Conservation (phyloP, 2,888 invertebrate species). For the Andrena praecox region DNA sequence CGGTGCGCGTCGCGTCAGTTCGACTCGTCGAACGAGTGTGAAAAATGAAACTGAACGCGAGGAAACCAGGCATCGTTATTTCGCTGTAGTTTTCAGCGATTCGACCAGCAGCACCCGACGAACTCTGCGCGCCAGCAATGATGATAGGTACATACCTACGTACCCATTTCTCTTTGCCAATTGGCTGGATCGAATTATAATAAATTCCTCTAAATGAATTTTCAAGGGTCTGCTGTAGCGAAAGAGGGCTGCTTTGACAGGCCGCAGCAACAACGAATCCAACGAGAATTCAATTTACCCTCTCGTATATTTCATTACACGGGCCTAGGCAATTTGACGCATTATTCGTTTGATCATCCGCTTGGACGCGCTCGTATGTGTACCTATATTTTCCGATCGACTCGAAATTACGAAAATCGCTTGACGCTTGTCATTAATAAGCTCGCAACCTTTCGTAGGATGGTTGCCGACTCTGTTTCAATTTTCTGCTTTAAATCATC, state of each 20-base stretch:
- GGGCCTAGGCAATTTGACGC: slow-evolving; percentile 13
- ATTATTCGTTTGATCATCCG: slow-evolving; percentile 21
- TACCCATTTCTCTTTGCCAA: not conserved
- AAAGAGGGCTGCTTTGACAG: slow-evolving; percentile 3
- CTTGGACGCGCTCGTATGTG: not conserved
- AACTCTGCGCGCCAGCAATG: not conserved
- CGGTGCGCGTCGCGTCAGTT: slow-evolving; percentile 5
- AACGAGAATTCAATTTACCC: slow-evolving; percentile 43
- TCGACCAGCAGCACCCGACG: not conserved
- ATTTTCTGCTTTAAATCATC: slow-evolving; percentile 53
- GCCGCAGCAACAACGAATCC: slow-evolving; percentile 2
- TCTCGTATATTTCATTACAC: slow-evolving; percentile 28
- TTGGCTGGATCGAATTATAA: not conserved
- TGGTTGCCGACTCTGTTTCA: slow-evolving; percentile 21
- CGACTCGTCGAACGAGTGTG: not conserved
- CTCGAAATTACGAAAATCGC: slow-evolving; percentile 54
- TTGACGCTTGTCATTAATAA: slow-evolving; percentile 58
- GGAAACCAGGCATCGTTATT: slow-evolving; percentile 11
- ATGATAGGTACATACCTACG: not conserved
- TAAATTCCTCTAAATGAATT: slow-evolving; percentile 2
- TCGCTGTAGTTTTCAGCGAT: not conserved
- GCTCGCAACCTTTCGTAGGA: slow-evolving; percentile 40
- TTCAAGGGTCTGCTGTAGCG: not conserved
- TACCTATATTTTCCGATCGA: slow-evolving; percentile 31
- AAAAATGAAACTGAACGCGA: not conserved